A percentile compares a stretch with the other conserved stretches of the same genome.
Evolutionary conservation across 2,113 vertebrate genomes (phyloP).

Genomic region (Pterocles gutturalis): DNA sequence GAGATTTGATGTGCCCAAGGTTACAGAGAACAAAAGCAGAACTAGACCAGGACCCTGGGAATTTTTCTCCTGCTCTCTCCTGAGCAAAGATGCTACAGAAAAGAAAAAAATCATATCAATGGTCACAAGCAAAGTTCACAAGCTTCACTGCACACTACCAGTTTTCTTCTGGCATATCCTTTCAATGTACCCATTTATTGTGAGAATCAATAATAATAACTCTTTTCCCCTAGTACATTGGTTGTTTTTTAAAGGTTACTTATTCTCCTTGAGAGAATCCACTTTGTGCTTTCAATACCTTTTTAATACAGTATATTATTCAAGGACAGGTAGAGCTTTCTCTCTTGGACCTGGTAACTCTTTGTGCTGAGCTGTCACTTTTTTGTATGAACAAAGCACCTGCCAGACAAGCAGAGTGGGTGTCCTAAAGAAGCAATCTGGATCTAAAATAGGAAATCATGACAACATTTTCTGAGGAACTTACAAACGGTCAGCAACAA

Average conservation of each 20-base stretch:
- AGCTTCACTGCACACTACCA: not conserved
- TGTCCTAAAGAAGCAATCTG: not conserved
- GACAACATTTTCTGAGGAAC: not conserved
- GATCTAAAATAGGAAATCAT: not conserved
- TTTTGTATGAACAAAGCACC: not conserved
- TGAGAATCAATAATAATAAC: not conserved
- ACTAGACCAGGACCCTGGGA: not conserved
- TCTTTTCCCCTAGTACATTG: not conserved
- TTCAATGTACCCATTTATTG: not conserved
- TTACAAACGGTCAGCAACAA: not conserved
- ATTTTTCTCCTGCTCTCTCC: not conserved
- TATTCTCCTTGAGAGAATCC: not conserved
- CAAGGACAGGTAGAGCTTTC: not conserved
- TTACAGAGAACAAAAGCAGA: not conserved
- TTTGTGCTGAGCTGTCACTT: not conserved
- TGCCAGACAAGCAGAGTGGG: not conserved
- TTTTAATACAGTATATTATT: not conserved
- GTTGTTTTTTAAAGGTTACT: not conserved
- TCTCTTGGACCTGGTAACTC: not conserved
- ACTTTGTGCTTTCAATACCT: not conserved
- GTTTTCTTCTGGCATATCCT: not conserved
- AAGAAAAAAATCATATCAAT: not conserved
- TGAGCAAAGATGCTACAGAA: not conserved
- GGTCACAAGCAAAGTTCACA: not conserved
- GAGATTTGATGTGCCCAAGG: not conserved